Percentiles rank a stretch among this genome's conserved stretches.
Evolutionary conservation across 2,797 vertebrate species (phyloP).

Genomic region (Morus bassanus): DNA sequence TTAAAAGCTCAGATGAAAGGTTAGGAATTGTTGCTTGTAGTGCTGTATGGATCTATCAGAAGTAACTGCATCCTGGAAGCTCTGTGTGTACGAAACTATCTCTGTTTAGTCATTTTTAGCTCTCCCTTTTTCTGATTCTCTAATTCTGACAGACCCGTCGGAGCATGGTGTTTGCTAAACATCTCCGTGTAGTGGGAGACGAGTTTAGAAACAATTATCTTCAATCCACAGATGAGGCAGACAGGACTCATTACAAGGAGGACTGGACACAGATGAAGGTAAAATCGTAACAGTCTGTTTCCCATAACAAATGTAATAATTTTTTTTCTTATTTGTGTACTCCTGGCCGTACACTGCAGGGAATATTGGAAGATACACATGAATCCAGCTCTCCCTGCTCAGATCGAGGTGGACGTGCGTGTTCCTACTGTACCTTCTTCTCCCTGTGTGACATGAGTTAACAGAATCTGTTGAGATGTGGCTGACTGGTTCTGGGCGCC

Average conservation of each 20-base stretch:
- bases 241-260: constrained; percentile 83
- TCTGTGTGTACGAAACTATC: background rate
- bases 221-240: constrained; percentile 85
- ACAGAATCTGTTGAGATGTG: background rate
- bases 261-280: constrained; percentile 95
- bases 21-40: background rate
- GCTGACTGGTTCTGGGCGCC: background rate
- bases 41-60: background rate
- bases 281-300: background rate
- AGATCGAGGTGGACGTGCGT: accelerated
- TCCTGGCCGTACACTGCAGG: background rate
- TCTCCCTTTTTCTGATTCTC: background rate
- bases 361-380: background rate
- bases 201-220: constrained; percentile 84
- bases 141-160: constrained; percentile 82
- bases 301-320: background rate
- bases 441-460: background rate
- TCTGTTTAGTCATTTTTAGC: background rate
- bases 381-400: background rate
- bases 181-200: constrained; percentile 88
- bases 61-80: background rate
- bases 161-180: constrained; percentile 97
- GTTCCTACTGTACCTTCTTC: background rate
- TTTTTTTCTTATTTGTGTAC: background rate
- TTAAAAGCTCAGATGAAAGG: background rate